A percentile compares a stretch with the other conserved stretches of the same genome.
Evolutionary conservation across 2,113 vertebrate species (phyloP).

Genomic region (Pseudopipra pipra): DNA sequence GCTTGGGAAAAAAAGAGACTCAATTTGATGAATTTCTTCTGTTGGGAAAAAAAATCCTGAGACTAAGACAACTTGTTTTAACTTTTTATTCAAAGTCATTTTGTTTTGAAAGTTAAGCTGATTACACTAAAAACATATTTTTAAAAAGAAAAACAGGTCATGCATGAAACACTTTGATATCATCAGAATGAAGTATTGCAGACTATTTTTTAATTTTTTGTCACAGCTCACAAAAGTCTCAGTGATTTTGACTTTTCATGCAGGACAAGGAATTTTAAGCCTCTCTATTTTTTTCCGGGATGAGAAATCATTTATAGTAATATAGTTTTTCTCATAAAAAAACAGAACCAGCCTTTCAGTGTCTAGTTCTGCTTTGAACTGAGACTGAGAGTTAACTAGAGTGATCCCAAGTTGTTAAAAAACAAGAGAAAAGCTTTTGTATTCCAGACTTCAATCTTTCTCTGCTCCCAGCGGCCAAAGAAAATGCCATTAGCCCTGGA

Average conservation of each 20-base stretch:
- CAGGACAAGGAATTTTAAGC: conserved; percentile 22
- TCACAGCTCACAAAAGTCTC: neutral
- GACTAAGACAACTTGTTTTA: neutral
- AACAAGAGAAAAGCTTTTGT: conserved; percentile 40
- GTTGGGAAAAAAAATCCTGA: neutral
- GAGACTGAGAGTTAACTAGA: conserved; percentile 35
- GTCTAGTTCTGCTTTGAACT: conserved; percentile 35
- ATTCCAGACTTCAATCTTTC: conserved; percentile 54
- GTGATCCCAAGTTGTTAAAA: conserved; percentile 48
- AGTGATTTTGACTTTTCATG: conserved; percentile 30
- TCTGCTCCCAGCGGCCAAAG: conserved; percentile 17
- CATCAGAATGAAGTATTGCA: conserved; percentile 23
- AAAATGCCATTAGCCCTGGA: conserved; percentile 56
- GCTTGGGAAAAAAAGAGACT: neutral
- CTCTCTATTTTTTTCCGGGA: neutral
- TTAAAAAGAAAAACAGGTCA: conserved; percentile 46
- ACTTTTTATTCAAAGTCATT: conserved; percentile 33
- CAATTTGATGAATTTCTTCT: conserved; percentile 6
- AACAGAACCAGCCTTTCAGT: conserved; percentile 4
- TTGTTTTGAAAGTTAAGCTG: conserved; percentile 48
- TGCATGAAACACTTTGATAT: conserved; percentile 50
- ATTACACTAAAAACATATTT: conserved; percentile 16
- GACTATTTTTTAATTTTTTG: neutral
- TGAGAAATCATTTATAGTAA: neutral
- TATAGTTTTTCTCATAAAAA: neutral